A percentile compares a stretch with the other conserved stretches of the same genome.
phyloP scores from a whole-genome alignment of 2,888 invertebrate genomes.

The Shargacucullia verbasci region DNA sequence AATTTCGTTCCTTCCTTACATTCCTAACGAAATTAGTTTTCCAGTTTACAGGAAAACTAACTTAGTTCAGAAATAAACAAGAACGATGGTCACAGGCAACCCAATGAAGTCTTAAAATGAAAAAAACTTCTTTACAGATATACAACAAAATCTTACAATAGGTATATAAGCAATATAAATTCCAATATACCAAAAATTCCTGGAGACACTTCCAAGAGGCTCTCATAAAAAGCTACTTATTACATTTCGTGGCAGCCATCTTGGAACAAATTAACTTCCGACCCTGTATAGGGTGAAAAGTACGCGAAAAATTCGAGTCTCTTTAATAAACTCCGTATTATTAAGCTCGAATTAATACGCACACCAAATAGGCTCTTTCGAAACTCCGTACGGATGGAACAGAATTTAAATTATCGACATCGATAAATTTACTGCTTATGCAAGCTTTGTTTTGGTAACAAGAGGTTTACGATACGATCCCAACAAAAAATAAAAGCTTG shows the following conservation, averaged over 20 bases:
- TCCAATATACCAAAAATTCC: slow-evolving; percentile 39
- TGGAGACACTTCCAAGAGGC: slow-evolving; percentile 36
- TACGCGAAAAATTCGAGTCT: slow-evolving; percentile 71
- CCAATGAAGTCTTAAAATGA: slow-evolving; percentile 5
- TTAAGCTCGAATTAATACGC: slow-evolving; percentile 73
- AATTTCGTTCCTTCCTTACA: not conserved
- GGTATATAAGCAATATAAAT: slow-evolving; percentile 42
- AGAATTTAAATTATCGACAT: slow-evolving; percentile 44
- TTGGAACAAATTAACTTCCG: slow-evolving; percentile 66
- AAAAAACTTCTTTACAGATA: slow-evolving; percentile 6
- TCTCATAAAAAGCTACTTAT: slow-evolving; percentile 56
- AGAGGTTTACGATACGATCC: not conserved
- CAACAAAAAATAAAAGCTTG: slow-evolving; percentile 8
- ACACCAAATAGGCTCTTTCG: slow-evolving; percentile 60
- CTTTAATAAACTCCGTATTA: slow-evolving; percentile 78
- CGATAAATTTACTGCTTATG: slow-evolving; percentile 25
- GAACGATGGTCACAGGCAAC: not conserved
- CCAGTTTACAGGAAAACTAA: not conserved
- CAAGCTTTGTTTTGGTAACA: not conserved
- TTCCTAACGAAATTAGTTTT: slow-evolving; percentile 2
- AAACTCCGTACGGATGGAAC: slow-evolving; percentile 54
- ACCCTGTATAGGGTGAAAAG: slow-evolving; percentile 60
- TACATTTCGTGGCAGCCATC: slow-evolving; percentile 56
- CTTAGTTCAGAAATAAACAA: not conserved
- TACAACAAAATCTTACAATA: slow-evolving; percentile 13